Conservation (phyloP, 2,113 vertebrate genomes). For the Leptodactylus fuscus region DNA sequence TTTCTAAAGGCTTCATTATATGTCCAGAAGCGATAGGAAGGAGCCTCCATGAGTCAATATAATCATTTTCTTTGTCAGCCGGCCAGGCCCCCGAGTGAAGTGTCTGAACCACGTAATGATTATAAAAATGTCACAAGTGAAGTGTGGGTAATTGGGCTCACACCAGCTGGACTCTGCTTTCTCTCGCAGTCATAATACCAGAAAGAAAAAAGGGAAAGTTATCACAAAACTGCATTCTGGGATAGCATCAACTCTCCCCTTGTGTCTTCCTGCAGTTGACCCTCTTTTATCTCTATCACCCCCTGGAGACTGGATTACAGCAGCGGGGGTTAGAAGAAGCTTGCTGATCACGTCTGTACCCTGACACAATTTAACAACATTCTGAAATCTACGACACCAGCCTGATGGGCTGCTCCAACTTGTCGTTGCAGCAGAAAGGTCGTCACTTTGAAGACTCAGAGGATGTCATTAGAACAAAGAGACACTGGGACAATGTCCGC, state of each 20-base stretch:
- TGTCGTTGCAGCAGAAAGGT: not conserved
- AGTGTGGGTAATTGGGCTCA: slow-evolving; percentile 66
- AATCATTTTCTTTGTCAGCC: slow-evolving; percentile 67
- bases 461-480: slow-evolving; percentile 44
- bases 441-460: slow-evolving; percentile 9
- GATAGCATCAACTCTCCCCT: not conserved
- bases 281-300: slow-evolving; percentile 7
- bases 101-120: slow-evolving; percentile 67
- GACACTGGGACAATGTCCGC: not conserved
- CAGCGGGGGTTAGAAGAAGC: not conserved
- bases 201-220: slow-evolving; percentile 47
- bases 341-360: not conserved
- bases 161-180: slow-evolving; percentile 41
- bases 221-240: not conserved
- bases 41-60: slow-evolving; percentile 68
- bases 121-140: slow-evolving; percentile 66
- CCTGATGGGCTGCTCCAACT: not conserved
- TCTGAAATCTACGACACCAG: not conserved
- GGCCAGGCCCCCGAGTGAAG: slow-evolving; percentile 67
- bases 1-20: slow-evolving; percentile 64
- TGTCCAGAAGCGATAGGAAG: slow-evolving; percentile 65
- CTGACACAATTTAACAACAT: slow-evolving; percentile 31
- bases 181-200: not conserved
- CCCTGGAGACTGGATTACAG: slow-evolving; percentile 2
- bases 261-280: slow-evolving; percentile 16